phyloP scores from a whole-genome alignment of 2,888 invertebrate species.

The Polydrusus pterygomalis region DNA sequence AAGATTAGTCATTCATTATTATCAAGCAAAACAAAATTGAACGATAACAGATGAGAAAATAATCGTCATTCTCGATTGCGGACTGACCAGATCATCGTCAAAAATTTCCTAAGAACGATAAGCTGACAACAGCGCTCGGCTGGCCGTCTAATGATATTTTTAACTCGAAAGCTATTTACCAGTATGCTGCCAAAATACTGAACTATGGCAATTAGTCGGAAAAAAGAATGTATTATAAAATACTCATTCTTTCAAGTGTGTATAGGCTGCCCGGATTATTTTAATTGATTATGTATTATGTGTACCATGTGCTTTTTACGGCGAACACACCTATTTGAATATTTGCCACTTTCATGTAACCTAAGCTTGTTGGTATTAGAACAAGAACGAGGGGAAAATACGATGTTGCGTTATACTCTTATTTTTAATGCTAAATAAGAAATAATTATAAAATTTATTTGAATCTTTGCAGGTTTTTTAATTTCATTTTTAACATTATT shows the following conservation, averaged over 20 bases:
- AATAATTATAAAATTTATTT: too few species aligned
- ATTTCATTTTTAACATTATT: too few species aligned
- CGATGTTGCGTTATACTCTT: too few species aligned
- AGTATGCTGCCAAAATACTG: slow-evolving; percentile 70
- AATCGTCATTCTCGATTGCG: too few species aligned
- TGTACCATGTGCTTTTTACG: slow-evolving; percentile 13
- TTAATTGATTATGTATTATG: slow-evolving; percentile 45
- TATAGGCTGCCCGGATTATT: slow-evolving; percentile 27
- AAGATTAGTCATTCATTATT: too few species aligned
- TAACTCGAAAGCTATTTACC: slow-evolving; percentile 70
- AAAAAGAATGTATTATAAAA: slow-evolving; percentile 40
- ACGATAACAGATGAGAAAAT: too few species aligned
- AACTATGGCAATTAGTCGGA: slow-evolving; percentile 67
- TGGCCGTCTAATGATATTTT: slow-evolving; percentile 66
- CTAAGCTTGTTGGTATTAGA: not conserved
- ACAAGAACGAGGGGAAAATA: not conserved
- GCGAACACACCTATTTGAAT: slow-evolving; percentile 35
- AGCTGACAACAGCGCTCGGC: slow-evolving; percentile 40
- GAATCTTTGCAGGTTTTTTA: too few species aligned
- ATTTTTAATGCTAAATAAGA: too few species aligned
- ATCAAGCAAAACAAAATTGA: too few species aligned
- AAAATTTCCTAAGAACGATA: slow-evolving; percentile 4
- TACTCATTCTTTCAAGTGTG: slow-evolving; percentile 26
- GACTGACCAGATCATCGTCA: too few species aligned
- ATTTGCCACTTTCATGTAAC: slow-evolving; percentile 37